These are phyloP conservation scores for Chloroclystis v-ata DNA, from an alignment of 2,888 invertebrate genomes.

Conservation along the genomic window DNA sequence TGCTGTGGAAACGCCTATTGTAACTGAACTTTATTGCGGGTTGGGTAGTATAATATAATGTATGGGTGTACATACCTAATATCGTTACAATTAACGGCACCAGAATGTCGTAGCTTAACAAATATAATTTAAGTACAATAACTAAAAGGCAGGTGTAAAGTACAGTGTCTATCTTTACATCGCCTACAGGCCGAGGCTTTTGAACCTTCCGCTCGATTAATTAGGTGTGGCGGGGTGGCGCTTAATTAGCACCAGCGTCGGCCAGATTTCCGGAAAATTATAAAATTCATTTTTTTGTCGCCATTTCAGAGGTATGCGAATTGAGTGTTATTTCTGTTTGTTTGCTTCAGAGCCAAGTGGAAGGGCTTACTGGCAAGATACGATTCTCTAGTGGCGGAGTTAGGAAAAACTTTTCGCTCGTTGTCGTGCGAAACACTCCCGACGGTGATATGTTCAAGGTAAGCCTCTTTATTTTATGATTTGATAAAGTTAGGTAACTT, in stretches of 20 bases:
- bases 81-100: constrained; percentile 11
- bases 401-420: constrained; percentile 90
- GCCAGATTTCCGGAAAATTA: constrained; percentile 27
- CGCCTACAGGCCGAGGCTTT: constrained; percentile 28
- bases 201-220: constrained; percentile 41
- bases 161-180: constrained; percentile 43
- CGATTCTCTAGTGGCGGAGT: constrained; percentile 91
- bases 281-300: constrained; percentile 15
- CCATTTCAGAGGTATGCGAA: constrained; percentile 22
- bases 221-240: constrained; percentile 48
- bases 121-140: constrained; percentile 48
- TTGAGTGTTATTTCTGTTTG: constrained; percentile 32
- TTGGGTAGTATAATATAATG: too few relatives aligned
- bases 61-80: too few relatives aligned
- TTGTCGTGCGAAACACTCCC: constrained; percentile 93
- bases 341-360: constrained; percentile 87
- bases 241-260: constrained; percentile 44
- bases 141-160: constrained; percentile 48
- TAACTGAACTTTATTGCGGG: too few relatives aligned
- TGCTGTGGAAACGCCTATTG: too few relatives aligned
- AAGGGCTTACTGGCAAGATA: constrained; percentile 92
- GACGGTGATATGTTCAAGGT: constrained; percentile 83
- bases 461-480: not conserved
- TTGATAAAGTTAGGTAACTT: too few relatives aligned
- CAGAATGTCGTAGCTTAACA: constrained; percentile 32